phyloP scores from a whole-genome alignment of 2,113 vertebrate species.

The Psilopsiagon aymara region DNA sequence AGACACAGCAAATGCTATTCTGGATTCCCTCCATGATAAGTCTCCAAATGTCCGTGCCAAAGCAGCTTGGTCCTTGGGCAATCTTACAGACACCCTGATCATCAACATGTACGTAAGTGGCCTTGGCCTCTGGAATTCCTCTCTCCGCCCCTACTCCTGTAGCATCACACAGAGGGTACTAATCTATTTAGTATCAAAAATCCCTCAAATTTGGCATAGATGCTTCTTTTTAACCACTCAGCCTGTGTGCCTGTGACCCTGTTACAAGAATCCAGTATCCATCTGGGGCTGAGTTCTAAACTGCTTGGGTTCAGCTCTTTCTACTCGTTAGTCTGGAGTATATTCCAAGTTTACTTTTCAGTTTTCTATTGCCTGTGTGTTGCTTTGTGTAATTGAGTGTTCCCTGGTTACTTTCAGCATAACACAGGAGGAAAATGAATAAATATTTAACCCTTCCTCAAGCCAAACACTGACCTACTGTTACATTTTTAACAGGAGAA shows the following conservation, averaged over 20 bases:
- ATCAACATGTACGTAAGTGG: conserved; percentile 86
- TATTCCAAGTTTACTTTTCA: background rate
- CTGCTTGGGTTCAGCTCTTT: background rate
- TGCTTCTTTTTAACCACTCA: background rate
- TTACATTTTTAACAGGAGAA: conserved; percentile 54
- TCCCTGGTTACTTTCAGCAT: background rate
- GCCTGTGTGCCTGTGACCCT: background rate
- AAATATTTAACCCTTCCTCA: conserved; percentile 46
- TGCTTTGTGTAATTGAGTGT: background rate
- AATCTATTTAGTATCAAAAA: background rate
- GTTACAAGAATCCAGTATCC: background rate
- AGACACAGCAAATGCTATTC: conserved; percentile 91
- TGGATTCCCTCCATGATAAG: conserved; percentile 88
- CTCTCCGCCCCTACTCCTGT: accelerated
- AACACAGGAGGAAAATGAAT: conserved; percentile 21
- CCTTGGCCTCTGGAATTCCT: background rate
- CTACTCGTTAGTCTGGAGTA: background rate
- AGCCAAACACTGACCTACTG: background rate
- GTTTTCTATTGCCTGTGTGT: background rate
- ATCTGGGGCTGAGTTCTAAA: background rate
- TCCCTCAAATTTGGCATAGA: background rate
- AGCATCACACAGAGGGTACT: accelerated
- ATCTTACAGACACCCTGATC: conserved; percentile 93
- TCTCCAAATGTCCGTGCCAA: conserved; percentile 92
- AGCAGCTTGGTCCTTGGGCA: conserved; percentile 96